Base-by-base conservation (phyloP, 2,888 invertebrate species). In the Ligdia adustata region DNA sequence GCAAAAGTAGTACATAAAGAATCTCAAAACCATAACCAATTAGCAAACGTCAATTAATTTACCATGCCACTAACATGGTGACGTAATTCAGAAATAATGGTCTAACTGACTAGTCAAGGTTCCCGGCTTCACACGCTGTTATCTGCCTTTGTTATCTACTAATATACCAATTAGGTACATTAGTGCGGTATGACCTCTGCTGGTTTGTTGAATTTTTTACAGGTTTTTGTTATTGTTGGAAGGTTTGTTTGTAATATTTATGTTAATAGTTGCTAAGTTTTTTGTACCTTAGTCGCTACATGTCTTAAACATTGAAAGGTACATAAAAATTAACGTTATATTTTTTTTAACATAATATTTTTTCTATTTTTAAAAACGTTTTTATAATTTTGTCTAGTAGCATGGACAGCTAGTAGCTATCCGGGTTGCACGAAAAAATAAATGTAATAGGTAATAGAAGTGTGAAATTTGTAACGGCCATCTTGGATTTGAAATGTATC, bases 81-180 rank as follows among this genome's bases (percentile, higher is more conserved):
- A 34, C 22, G 22, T 22, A 7, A 34, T 2, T 3, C 12, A 16
- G 18, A 18, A 18, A 22, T 22, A 34, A 18, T 18, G 33, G 11
- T 11, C 0, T 18, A 18, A 4, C 24, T n/a, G 24, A 11, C 11
- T 27, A 27, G 27, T 27, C 27, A 27, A 34, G 34, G 34, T 13
- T 22, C 22, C 9, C 4, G 18, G 4, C 13, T 22, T 34, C 34
- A 12, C 22, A 34, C 34, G 34, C 11, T 11, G 27, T 22, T 34
- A 34, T 34, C 34, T 13, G n/a, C 2, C 12, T 7, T 16, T 34
- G 22, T 34, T 34, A 34, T 34, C 22, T 13, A 4, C 7, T 6
- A 14, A 15, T 20, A 24, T 22, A 34, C 34, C 31, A 18, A 35
- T 24, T 35, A 24, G 9, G 35, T 34, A 7, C 7, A 31, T 31